phyloP scores from a whole-genome alignment of 2,113 vertebrate species.

The Rhodinocichla rosea region DNA sequence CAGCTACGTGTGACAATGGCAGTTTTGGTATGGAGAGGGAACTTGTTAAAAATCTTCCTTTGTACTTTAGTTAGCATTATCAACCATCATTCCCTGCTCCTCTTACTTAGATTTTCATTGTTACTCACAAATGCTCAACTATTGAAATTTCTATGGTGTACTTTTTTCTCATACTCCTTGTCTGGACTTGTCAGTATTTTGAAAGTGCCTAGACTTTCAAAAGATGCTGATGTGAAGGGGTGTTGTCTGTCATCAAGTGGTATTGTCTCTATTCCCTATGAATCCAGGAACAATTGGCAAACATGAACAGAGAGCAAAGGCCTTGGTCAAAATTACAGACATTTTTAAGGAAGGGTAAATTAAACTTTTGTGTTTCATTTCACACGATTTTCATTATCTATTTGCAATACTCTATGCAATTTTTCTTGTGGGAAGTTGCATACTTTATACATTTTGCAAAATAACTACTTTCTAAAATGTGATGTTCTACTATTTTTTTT shows the following conservation, averaged over 20 bases:
- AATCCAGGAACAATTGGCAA: neutral
- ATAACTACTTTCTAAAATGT: neutral
- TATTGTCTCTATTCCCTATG: neutral
- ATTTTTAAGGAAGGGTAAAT: neutral
- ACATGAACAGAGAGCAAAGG: neutral
- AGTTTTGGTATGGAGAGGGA: neutral
- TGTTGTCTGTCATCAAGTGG: neutral
- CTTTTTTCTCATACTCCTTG: neutral
- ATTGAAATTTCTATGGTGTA: neutral
- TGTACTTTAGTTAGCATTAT: neutral
- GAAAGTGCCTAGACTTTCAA: neutral
- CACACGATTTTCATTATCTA: neutral
- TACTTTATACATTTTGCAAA: neutral
- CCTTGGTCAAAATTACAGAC: neutral
- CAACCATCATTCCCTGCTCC: neutral
- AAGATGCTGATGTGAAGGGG: neutral
- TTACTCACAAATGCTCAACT: neutral
- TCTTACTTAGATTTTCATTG: neutral
- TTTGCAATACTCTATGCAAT: neutral
- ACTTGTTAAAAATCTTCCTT: neutral
- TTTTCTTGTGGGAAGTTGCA: neutral
- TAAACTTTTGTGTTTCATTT: neutral
- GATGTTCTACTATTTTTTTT: neutral
- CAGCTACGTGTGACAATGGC: neutral
- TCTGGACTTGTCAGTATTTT: neutral